Evolutionary conservation across 2,113 vertebrate genomes (phyloP).

Genomic region (Syrrhaptes paradoxus): DNA sequence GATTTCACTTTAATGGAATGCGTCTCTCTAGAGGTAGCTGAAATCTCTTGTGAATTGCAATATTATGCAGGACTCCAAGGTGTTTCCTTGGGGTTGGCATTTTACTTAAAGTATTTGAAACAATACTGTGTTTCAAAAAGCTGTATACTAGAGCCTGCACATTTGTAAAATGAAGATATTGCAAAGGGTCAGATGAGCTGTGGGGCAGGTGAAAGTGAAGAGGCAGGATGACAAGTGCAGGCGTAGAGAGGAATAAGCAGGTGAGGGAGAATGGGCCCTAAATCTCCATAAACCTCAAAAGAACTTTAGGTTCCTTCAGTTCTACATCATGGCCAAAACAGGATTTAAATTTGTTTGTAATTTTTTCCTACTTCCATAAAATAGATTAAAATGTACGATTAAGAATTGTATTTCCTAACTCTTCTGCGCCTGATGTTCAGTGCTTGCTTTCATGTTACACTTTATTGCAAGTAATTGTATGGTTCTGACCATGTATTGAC

Average conservation of each 20-base stretch:
- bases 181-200: neutral
- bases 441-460: neutral
- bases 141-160: neutral
- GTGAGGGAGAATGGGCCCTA: neutral
- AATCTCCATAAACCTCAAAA: neutral
- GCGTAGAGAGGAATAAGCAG: neutral
- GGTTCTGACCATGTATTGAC: neutral
- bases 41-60: neutral
- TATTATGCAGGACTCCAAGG: neutral
- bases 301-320: neutral
- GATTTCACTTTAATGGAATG: neutral
- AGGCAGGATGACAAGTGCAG: neutral
- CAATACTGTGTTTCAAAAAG: neutral
- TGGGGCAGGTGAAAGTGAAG: neutral
- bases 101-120: neutral
- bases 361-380: neutral
- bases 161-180: neutral
- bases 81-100: neutral
- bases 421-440: neutral
- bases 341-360: neutral
- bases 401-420: neutral
- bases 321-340: neutral
- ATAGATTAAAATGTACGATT: neutral
- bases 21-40: neutral
- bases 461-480: neutral